A percentile compares a stretch with the other conserved stretches of the same genome.
Conservation (phyloP, 2,113 vertebrate genomes). For the Sitta europaea region DNA sequence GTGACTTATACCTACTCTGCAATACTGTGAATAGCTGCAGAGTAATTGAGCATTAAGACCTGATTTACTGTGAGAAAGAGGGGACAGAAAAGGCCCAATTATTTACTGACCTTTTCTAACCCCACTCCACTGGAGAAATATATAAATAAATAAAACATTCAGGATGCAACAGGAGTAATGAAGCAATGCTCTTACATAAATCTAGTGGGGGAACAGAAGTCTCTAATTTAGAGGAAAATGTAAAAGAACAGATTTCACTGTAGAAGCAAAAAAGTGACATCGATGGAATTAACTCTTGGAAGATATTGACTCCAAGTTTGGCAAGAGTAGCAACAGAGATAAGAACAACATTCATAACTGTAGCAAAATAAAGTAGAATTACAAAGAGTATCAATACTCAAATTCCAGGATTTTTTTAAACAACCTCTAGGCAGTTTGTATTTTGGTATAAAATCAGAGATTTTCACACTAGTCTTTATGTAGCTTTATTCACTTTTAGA, state of each 20-base stretch:
- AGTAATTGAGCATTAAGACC: conserved; percentile 31
- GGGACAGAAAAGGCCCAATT: conserved; percentile 33
- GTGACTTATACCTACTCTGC: not conserved
- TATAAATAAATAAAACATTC: conserved; percentile 31
- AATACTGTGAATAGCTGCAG: not conserved
- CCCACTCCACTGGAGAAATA: not conserved
- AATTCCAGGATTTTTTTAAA: not conserved
- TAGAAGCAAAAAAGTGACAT: not conserved
- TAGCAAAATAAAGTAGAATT: not conserved
- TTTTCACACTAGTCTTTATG: not conserved
- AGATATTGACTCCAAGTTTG: not conserved
- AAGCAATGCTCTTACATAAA: not conserved
- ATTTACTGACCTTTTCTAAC: conserved; percentile 35
- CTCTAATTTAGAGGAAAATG: not conserved
- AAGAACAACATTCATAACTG: not conserved
- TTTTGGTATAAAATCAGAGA: not conserved
- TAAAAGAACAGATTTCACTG: not conserved
- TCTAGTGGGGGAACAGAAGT: not conserved
- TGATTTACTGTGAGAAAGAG: conserved; percentile 30
- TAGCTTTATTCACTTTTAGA: not conserved
- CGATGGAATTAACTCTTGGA: not conserved
- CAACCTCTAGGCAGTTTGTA: not conserved
- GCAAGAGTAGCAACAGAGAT: not conserved
- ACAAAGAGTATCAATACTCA: not conserved
- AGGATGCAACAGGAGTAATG: not conserved